Evolutionary conservation across 92 coral and sea anemone species (phyloP).

Genomic region (Parazoanthus atlanticus): DNA sequence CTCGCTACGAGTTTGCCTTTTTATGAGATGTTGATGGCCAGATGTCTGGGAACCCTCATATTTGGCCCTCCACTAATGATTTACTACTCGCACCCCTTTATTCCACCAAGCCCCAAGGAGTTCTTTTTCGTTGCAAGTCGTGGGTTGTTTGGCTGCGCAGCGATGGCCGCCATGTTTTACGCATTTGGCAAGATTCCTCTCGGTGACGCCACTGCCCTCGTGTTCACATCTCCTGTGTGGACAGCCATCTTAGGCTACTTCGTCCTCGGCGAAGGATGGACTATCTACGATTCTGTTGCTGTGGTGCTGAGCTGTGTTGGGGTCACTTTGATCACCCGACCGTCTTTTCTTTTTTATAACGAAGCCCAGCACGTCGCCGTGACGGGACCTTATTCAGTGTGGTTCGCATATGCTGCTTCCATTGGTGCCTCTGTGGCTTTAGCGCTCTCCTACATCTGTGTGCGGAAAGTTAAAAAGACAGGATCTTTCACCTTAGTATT

Average conservation of each 20-base stretch:
- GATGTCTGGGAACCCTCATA: constrained; percentile 36
- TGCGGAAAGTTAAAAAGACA: constrained; percentile 38
- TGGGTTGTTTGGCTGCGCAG: constrained; percentile 45
- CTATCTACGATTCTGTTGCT: constrained; percentile 45
- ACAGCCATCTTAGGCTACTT: constrained; percentile 50
- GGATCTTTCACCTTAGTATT: constrained; percentile 41
- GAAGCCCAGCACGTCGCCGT: neutral
- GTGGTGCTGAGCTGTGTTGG: constrained; percentile 46
- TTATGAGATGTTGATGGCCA: constrained; percentile 40
- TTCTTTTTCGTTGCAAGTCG: constrained; percentile 27
- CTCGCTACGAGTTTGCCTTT: constrained; percentile 37
- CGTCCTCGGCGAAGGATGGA: constrained; percentile 51
- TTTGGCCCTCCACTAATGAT: constrained; percentile 41
- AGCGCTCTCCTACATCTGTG: constrained; percentile 22
- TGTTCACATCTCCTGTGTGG: constrained; percentile 55
- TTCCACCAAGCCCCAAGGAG: constrained; percentile 13
- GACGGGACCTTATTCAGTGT: neutral
- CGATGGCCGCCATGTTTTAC: constrained; percentile 45
- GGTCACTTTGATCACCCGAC: constrained; percentile 46
- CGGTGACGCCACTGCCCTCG: constrained; percentile 49
- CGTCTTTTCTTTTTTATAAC: constrained; percentile 30
- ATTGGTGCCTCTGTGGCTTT: constrained; percentile 1
- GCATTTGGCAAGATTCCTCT: constrained; percentile 51
- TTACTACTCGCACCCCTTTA: constrained; percentile 17
- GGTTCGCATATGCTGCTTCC: constrained; percentile 1